Base-by-base conservation (phyloP, 2,888 invertebrate genomes). In the Seira sanloemensis region DNA sequence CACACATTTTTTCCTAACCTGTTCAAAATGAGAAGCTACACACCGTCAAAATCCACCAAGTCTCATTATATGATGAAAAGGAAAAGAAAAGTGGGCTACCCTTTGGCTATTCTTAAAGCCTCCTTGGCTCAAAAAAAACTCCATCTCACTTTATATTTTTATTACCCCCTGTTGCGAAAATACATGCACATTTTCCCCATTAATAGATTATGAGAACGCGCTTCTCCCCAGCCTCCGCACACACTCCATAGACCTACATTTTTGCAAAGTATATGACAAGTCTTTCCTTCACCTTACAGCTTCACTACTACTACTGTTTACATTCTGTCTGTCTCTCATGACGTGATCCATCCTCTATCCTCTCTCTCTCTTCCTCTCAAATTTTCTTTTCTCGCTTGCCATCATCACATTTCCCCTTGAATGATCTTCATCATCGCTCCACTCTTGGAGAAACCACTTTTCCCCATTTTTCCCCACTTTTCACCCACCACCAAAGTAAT, bases 11-110 rank as follows among this genome's bases (percentile, higher is more conserved):
- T 37, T 37, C 37, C 37, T 37, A 9, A 37, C 37, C 12, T 37
- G 37, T 37, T 12, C 7, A 12, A 12, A 9, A 37, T 37, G n/a
- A n/a, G n/a, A n/a, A n/a, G n/a, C n/a, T n/a, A n/a, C n/a, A n/a
- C n/a, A n/a, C n/a, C n/a, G n/a, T n/a, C n/a, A n/a, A n/a, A n/a
- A n/a, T n/a, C n/a, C n/a, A 9, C 37, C 37, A 37, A 12, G 12
- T 24, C n/a, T 37, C 12, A 9, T 9, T 9, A 88, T 86, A 65
- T 69, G 37, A 79, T 9, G 18, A 86, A 68, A 37, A 9, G 37
- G 37, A 5, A 37, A 9, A 12, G 12, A 37, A 37, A 37, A 12
- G n/a, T n/a, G n/a, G n/a, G n/a, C n/a, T n/a, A n/a, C n/a, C 37
- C 37, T 37, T 37, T 37, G 37, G 37, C 37, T 37, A 37, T 37